A percentile compares a stretch with the other conserved stretches of the same genome.
Conservation (phyloP, 2,888 invertebrate species). For the Myopa testacea region DNA sequence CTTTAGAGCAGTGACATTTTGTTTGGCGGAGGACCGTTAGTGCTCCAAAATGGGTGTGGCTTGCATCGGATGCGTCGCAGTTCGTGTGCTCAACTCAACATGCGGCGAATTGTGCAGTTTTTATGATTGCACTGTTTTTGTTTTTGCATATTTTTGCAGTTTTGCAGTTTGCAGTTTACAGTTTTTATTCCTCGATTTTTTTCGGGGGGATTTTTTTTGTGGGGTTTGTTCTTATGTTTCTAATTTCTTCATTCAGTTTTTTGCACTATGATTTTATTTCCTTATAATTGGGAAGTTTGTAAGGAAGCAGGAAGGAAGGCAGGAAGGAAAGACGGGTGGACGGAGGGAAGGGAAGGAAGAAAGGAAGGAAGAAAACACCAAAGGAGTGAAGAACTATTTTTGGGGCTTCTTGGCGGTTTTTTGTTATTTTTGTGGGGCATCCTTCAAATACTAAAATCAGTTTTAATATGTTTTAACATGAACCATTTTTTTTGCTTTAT, state of each 20-base stretch:
- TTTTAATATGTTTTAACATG: too few species aligned
- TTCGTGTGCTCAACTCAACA: conserved; percentile 11
- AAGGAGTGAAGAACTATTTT: too few species aligned
- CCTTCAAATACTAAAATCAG: too few species aligned
- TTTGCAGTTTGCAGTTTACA: conserved; percentile 34
- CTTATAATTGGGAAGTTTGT: too few species aligned
- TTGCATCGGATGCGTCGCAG: conserved; percentile 45
- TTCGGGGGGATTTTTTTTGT: neutral
- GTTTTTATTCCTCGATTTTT: conserved; percentile 12
- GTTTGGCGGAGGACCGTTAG: conserved; percentile 10
- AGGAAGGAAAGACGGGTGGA: too few species aligned
- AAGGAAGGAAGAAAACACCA: too few species aligned
- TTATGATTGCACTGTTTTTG: conserved; percentile 20
- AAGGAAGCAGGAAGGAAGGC: too few species aligned
- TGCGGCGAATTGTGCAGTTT: conserved; percentile 38
- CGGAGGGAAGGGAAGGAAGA: too few species aligned
- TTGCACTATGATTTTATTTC: too few species aligned
- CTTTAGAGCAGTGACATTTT: neutral
- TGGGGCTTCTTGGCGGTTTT: too few species aligned
- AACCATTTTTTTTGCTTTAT: too few species aligned
- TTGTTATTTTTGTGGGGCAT: too few species aligned
- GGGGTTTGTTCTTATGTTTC: conserved; percentile 10
- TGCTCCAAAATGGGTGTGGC: conserved; percentile 58
- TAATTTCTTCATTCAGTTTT: conserved; percentile 19
- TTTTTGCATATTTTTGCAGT: conserved; percentile 37